Percentiles rank a stretch among this genome's conserved stretches.
Evolutionary conservation across 1,140 invertebrate genomes (phyloP).

Genomic region (Zaprionus kolodkinae): DNA sequence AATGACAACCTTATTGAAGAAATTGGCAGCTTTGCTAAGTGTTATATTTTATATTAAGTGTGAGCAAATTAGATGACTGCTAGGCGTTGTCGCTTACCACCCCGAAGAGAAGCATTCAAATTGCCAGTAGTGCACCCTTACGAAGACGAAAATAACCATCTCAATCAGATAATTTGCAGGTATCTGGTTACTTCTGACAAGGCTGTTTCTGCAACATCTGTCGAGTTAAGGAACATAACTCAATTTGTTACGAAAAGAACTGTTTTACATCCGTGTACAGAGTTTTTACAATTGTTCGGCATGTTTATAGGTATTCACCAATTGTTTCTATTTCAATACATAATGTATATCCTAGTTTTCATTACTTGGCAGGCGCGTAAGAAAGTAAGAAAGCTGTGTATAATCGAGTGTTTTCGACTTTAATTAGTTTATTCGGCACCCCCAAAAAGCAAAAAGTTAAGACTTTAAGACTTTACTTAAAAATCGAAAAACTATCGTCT

Average conservation of each 20-base stretch:
- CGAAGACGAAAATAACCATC: slow-evolving; percentile 41
- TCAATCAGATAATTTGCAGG: slow-evolving; percentile 58
- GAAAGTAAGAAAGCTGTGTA: no score
- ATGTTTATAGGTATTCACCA: no score
- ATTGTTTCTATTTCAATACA: no score
- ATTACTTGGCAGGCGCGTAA: no score
- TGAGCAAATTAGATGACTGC: background rate
- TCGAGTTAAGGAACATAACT: slow-evolving; percentile 40
- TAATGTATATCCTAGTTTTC: no score
- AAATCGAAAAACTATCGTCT: no score
- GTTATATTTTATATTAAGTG: background rate
- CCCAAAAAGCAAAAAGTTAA: no score
- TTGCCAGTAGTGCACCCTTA: background rate
- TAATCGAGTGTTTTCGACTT: no score
- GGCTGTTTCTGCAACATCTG: slow-evolving; percentile 44
- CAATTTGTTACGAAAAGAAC: slow-evolving; percentile 49
- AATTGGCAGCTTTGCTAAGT: background rate
- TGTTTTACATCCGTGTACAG: background rate
- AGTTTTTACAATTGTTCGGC: background rate
- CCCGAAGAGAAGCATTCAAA: background rate
- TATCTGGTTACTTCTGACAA: slow-evolving; percentile 53
- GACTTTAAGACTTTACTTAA: no score
- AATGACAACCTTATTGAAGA: background rate
- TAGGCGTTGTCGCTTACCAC: background rate
- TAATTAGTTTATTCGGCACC: no score